phyloP scores from a whole-genome alignment of 2,888 invertebrate genomes.

The Chymomyza procnemis region DNA sequence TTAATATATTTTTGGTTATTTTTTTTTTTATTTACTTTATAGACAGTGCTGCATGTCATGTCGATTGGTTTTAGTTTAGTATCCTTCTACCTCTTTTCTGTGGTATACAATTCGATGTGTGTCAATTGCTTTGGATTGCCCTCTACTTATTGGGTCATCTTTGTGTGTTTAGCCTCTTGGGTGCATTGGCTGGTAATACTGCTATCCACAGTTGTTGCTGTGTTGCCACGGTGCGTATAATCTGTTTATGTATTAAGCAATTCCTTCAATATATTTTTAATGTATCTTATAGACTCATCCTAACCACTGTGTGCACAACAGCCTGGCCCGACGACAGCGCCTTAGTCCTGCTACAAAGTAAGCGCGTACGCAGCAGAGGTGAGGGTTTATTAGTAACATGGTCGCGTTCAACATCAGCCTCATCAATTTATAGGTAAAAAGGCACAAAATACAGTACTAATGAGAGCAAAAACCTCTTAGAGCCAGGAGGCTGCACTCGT shows the following conservation, averaged over 20 bases:
- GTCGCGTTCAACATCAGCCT: conserved; percentile 82
- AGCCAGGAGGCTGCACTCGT: conserved; percentile 17
- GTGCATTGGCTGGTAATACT: conserved; percentile 90
- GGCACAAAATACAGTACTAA: conserved; percentile 66
- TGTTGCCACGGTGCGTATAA: conserved; percentile 87
- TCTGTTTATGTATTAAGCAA: background rate
- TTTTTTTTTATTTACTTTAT: conserved; percentile 40
- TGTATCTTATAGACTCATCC: conserved; percentile 82
- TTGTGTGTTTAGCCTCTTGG: conserved; percentile 85
- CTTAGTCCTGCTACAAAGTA: conserved; percentile 83
- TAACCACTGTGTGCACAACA: conserved; percentile 84
- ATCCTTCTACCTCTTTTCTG: conserved; percentile 89
- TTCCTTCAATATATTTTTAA: background rate
- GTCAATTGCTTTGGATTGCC: conserved; percentile 90
- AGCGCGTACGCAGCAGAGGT: conserved; percentile 81
- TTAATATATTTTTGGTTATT: no score
- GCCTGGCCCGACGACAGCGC: conserved; percentile 87
- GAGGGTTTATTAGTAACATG: conserved; percentile 83
- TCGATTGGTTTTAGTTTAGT: conserved; percentile 88
- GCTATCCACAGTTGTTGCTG: conserved; percentile 87
- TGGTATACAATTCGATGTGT: conserved; percentile 90
- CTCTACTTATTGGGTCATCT: conserved; percentile 93
- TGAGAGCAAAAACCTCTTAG: background rate
- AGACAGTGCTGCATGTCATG: conserved; percentile 91
- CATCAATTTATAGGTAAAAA: conserved; percentile 82